Conservation (phyloP, 2,888 invertebrate genomes). For the Clistopyga incitator region DNA sequence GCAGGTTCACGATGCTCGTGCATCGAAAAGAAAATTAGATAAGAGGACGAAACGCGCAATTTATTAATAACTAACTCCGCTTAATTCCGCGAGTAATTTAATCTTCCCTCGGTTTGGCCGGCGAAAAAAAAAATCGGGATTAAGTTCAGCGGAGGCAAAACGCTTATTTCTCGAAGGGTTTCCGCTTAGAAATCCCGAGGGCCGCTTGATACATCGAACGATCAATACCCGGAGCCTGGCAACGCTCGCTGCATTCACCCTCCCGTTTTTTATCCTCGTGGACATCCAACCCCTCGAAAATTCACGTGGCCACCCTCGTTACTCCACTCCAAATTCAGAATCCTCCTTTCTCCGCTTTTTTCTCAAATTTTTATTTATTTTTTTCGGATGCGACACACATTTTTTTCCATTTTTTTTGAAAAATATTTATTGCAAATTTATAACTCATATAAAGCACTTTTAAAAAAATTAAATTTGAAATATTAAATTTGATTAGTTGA, state of each 20-base stretch:
- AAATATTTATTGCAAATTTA: no score
- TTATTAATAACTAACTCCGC: conserved; percentile 3
- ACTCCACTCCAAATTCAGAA: background rate
- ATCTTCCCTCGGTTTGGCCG: background rate
- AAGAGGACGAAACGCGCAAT: background rate
- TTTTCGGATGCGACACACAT: no score
- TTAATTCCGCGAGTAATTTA: background rate
- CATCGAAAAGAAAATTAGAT: conserved; percentile 19
- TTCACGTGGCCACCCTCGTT: conserved; percentile 20
- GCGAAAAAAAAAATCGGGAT: background rate
- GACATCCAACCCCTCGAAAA: conserved; percentile 23
- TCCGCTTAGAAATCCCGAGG: conserved; percentile 59
- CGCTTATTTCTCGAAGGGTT: conserved; percentile 39
- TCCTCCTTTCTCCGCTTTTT: background rate
- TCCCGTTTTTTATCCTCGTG: conserved; percentile 40
- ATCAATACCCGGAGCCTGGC: conserved; percentile 68
- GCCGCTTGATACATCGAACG: conserved; percentile 62
- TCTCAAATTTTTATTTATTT: no score
- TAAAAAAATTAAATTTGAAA: no score
- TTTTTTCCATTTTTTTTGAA: no score
- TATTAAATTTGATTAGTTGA: no score
- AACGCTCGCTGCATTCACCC: conserved; percentile 43
- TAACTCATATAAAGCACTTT: no score
- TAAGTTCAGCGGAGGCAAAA: background rate
- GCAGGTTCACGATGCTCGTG: background rate